phyloP scores from a whole-genome alignment of 2,113 vertebrate species.

The Opisthocomus hoazin region DNA sequence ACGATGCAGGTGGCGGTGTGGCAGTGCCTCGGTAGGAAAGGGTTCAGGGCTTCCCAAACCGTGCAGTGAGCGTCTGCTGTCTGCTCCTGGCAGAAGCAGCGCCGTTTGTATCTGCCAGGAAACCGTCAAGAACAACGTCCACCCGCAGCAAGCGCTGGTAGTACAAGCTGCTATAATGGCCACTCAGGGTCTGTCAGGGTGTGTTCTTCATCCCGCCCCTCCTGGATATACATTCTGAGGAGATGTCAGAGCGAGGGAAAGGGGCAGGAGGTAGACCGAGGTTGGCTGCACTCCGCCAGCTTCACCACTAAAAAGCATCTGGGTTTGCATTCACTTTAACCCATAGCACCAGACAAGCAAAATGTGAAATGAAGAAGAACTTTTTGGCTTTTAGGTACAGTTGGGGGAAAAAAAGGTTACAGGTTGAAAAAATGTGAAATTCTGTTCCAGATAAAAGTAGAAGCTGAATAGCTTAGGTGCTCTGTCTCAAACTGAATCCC shows the following conservation, averaged over 20 bases:
- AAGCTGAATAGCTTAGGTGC: not conserved
- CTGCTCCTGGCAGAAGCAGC: not conserved
- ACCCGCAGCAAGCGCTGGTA: fast-evolving
- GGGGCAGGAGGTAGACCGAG: not conserved
- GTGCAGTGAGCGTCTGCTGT: fast-evolving
- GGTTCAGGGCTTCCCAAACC: not conserved
- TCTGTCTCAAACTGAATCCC: not conserved
- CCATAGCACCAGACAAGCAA: not conserved
- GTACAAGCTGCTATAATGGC: not conserved
- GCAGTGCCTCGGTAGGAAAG: fast-evolving
- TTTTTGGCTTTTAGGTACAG: not conserved
- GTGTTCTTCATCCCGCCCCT: not conserved
- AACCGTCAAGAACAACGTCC: not conserved
- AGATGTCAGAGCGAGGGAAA: not conserved
- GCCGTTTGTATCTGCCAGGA: not conserved
- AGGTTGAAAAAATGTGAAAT: not conserved
- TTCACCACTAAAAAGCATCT: not conserved
- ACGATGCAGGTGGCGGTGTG: fast-evolving
- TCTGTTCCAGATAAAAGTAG: not conserved
- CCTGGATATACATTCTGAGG: not conserved
- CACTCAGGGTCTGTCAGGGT: fast-evolving
- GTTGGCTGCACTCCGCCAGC: not conserved
- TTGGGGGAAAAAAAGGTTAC: not conserved
- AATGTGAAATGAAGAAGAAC: not conserved
- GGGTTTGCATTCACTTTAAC: not conserved